Evolutionary conservation across 2,888 invertebrate genomes (phyloP).

Genomic region (Plebejus melissa): DNA sequence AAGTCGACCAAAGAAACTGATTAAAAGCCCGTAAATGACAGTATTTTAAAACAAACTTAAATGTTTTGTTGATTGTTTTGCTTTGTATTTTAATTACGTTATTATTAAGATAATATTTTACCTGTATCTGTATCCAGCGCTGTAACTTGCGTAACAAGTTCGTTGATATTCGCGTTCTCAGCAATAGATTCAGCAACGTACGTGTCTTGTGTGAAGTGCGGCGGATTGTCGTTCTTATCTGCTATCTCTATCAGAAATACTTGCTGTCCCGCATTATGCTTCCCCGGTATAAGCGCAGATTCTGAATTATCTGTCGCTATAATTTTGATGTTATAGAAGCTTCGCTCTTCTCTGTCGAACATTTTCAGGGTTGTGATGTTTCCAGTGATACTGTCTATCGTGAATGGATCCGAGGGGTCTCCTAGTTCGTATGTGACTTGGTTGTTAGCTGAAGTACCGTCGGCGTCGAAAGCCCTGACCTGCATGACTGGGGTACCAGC

Average conservation of each 20-base stretch:
- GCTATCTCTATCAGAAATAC: conserved; percentile 94
- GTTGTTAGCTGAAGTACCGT: conserved; percentile 90
- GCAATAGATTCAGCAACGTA: conserved; percentile 87
- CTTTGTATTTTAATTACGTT: no score
- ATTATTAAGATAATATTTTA: conserved; percentile 37
- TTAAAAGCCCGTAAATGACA: no score
- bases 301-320: conserved; percentile 94
- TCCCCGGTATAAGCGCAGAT: conserved; percentile 82
- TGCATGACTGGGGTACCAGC: conserved; percentile 92
- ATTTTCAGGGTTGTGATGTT: conserved; percentile 89
- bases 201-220: conserved; percentile 88
- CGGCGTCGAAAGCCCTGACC: conserved; percentile 90
- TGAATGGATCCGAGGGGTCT: conserved; percentile 85
- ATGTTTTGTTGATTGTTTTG: no score
- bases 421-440: conserved; percentile 88
- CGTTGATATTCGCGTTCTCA: conserved; percentile 91
- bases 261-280: conserved; percentile 88
- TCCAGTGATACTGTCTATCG: conserved; percentile 91
- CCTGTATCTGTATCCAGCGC: conserved; percentile 93
- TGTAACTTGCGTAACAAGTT: conserved; percentile 90
- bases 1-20: no score
- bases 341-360: conserved; percentile 92
- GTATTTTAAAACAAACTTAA: no score
- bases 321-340: conserved; percentile 93
- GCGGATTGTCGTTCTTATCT: conserved; percentile 97